These are phyloP conservation scores for Platichthys stellatus DNA, from an alignment of 2,113 vertebrate genomes.

Conservation along the genomic window DNA sequence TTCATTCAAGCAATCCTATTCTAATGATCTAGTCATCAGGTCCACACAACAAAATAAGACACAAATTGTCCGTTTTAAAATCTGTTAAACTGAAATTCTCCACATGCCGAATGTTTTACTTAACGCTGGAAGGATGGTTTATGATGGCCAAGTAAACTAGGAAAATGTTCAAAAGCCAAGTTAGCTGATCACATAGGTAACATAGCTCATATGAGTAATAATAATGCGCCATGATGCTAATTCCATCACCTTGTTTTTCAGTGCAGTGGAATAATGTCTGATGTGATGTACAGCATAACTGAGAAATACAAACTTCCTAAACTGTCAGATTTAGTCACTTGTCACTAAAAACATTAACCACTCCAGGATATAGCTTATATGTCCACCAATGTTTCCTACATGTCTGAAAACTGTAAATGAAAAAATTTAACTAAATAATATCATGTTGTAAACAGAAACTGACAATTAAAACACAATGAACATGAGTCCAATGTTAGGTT, in stretches of 20 bases:
- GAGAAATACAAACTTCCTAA: no score
- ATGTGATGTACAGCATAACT: not conserved
- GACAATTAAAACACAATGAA: not conserved
- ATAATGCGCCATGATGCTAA: not conserved
- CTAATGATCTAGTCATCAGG: constrained; percentile 39
- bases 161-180: not conserved
- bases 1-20: constrained; percentile 42
- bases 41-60: constrained; percentile 2
- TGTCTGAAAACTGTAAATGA: no score
- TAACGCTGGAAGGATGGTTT: not conserved
- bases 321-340: no score
- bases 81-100: constrained; percentile 3
- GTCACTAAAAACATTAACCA: not conserved
- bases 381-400: not conserved
- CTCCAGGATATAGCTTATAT: not conserved
- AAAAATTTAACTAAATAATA: no score
- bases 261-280: not conserved
- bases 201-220: not conserved
- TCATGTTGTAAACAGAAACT: not conserved
- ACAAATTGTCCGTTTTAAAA: not conserved
- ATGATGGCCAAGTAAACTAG: not conserved
- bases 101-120: not conserved
- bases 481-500: not conserved
- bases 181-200: constrained; percentile 9
- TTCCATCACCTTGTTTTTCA: not conserved